Conservation (phyloP, 2,113 vertebrate species). For the Heterotilapia buettikoferi region DNA sequence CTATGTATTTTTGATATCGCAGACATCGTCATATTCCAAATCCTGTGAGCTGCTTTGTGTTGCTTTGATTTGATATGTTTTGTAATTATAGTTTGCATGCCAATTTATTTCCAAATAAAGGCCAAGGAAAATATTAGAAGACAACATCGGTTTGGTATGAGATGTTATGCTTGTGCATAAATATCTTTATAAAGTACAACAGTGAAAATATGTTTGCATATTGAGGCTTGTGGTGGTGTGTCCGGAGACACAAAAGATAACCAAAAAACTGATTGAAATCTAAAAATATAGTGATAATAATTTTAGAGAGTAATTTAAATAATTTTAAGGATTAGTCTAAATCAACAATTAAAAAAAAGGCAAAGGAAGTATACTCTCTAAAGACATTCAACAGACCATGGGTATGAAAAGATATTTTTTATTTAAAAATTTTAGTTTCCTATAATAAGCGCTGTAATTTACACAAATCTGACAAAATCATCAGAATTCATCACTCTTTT, state of each 20-base stretch:
- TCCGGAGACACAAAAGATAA: not conserved
- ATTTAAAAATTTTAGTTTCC: not conserved
- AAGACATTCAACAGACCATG: not conserved
- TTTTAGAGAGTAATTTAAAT: not conserved
- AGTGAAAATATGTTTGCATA: not conserved
- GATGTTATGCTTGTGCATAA: not conserved
- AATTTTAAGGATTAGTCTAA: not conserved
- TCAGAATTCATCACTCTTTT: not conserved
- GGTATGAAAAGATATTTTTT: not conserved
- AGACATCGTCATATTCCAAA: not conserved
- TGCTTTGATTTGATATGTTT: not conserved
- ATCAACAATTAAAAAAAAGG: not conserved
- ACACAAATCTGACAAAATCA: not conserved
- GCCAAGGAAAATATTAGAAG: not conserved
- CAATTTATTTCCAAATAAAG: not conserved
- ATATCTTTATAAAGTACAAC: not conserved
- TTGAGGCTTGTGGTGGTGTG: not conserved
- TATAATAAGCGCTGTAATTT: not conserved
- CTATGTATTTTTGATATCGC: not conserved
- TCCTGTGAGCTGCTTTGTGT: not conserved
- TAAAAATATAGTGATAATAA: not conserved
- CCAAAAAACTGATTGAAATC: not conserved
- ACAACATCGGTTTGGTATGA: not conserved
- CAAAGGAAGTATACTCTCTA: not conserved
- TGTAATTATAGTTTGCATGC: not conserved